phyloP scores from a whole-genome alignment of 2,797 vertebrate species.

The Pangasius sanitwongsei region DNA sequence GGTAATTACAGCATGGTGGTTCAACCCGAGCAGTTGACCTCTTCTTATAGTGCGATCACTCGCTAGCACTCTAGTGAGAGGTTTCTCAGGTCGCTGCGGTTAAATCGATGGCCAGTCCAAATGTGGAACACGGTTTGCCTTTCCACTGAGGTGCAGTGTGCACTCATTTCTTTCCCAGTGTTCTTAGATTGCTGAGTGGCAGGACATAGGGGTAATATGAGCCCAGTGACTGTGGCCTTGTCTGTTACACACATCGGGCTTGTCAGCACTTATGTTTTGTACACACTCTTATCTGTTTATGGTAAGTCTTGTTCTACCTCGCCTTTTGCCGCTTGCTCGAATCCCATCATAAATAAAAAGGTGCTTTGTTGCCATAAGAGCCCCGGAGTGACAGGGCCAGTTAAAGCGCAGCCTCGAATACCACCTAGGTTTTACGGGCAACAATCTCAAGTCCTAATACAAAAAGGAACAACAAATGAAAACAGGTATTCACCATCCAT shows the following conservation, averaged over 20 bases:
- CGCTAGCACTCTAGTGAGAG: neutral
- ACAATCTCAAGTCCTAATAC: neutral
- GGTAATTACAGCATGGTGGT: neutral
- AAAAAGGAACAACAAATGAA: neutral
- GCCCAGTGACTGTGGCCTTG: conserved; percentile 61
- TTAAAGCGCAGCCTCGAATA: neutral
- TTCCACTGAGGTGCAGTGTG: conserved; percentile 22
- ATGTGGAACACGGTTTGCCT: conserved; percentile 17
- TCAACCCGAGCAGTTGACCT: neutral
- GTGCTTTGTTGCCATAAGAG: conserved; percentile 14
- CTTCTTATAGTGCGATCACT: neutral
- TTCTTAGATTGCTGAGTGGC: conserved; percentile 56
- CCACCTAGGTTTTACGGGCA: neutral
- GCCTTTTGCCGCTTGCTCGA: neutral
- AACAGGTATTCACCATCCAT: neutral
- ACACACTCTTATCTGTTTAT: conserved; percentile 69
- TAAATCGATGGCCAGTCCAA: neutral
- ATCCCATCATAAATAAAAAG: conserved; percentile 9
- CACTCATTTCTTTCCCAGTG: conserved; percentile 16
- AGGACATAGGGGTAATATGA: conserved; percentile 70
- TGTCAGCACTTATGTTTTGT: conserved; percentile 72
- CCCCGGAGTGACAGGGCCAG: neutral
- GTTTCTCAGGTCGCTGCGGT: neutral
- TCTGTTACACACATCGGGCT: conserved; percentile 63
- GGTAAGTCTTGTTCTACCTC: conserved; percentile 58